phyloP scores from a whole-genome alignment of 2,888 invertebrate species.

The Masnerella sp. region DNA sequence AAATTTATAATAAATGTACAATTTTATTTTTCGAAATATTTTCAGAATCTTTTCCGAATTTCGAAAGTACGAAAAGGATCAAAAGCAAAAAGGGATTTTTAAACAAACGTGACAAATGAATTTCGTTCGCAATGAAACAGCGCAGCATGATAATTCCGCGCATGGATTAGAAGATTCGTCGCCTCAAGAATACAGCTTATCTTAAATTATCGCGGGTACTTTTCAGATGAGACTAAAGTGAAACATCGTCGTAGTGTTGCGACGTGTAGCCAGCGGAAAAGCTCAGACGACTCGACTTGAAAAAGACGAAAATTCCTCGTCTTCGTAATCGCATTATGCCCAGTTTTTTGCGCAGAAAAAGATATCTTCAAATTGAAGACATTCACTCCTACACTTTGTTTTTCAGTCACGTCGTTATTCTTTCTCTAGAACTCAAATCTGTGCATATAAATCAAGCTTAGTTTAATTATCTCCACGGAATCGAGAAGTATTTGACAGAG shows the following conservation, averaged over 20 bases:
- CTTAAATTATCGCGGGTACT: conserved; percentile 64
- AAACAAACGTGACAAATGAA: conserved; percentile 18
- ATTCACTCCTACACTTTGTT: conserved; percentile 16
- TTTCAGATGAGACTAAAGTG: conserved; percentile 61
- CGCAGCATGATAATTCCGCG: conserved; percentile 66
- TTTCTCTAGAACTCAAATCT: conserved; percentile 10
- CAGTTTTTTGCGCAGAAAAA: conserved; percentile 14
- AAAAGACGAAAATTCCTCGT: conserved; percentile 24
- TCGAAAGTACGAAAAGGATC: too few species aligned
- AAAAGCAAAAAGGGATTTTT: too few species aligned
- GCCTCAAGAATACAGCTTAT: conserved; percentile 49
- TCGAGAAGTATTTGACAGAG: conserved; percentile 6
- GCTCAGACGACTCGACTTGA: conserved; percentile 9
- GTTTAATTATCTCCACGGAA: conserved; percentile 8
- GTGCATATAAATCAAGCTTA: conserved; percentile 24
- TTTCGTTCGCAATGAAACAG: conserved; percentile 61
- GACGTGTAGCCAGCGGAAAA: conserved; percentile 30
- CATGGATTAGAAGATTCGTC: conserved; percentile 62
- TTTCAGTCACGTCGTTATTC: conserved; percentile 5
- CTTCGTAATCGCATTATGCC: conserved; percentile 37
- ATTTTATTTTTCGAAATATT: too few species aligned
- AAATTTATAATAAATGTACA: too few species aligned
- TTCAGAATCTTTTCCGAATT: too few species aligned
- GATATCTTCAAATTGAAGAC: conserved; percentile 31
- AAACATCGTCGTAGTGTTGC: conserved; percentile 39